These are phyloP conservation scores for Diabrotica balteata DNA, from an alignment of 2,888 invertebrate genomes.

Conservation along the genomic window DNA sequence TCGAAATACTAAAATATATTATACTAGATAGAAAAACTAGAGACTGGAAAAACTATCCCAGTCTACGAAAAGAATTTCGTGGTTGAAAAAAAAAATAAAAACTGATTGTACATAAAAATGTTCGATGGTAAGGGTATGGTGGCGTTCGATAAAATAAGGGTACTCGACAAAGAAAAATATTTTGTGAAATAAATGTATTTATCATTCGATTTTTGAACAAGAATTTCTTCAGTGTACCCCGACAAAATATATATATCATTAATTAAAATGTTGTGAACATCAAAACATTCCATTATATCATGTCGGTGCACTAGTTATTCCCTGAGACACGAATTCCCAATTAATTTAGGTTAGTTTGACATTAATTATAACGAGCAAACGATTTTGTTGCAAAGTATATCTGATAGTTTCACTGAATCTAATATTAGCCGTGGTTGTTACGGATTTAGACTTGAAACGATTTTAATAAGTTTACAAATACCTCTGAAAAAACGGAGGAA, in stretches of 20 bases:
- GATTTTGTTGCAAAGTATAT: not conserved
- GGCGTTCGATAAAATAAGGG: no score
- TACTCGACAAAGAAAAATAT: no score
- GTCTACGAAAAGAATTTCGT: no score
- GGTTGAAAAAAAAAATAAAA: no score
- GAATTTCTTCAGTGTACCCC: no score
- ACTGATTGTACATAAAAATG: no score
- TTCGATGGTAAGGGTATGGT: no score
- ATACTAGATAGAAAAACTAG: no score
- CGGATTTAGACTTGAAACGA: slow-evolving; percentile 2
- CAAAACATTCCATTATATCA: not conserved
- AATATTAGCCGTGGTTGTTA: not conserved
- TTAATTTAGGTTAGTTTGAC: slow-evolving; percentile 7
- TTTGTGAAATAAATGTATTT: no score
- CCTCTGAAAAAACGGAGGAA: not conserved
- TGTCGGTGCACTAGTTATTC: not conserved
- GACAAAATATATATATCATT: not conserved
- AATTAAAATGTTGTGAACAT: not conserved
- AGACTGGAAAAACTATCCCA: no score
- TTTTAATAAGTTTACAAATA: slow-evolving; percentile 1
- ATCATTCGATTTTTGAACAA: no score
- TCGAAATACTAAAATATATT: no score
- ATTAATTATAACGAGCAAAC: slow-evolving; percentile 6
- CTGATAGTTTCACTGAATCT: not conserved
- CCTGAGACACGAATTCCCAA: not conserved